phyloP scores from a whole-genome alignment of 2,113 vertebrate species.

The Spheniscus mendiculus region DNA sequence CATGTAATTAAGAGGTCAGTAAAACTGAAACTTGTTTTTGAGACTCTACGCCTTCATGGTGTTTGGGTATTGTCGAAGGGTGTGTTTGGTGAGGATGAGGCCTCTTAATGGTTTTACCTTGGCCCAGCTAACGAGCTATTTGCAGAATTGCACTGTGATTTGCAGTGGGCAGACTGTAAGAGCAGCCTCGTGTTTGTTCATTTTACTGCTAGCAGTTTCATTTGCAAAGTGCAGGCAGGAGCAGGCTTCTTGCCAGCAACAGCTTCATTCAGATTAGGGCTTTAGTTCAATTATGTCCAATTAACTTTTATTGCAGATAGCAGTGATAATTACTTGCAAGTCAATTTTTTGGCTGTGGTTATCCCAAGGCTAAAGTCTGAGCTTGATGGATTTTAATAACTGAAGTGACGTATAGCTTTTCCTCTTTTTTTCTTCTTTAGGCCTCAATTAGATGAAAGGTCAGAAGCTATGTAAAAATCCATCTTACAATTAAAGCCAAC shows the following conservation, averaged over 20 bases:
- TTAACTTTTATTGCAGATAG: slow-evolving; percentile 83
- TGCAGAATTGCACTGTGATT: slow-evolving; percentile 50
- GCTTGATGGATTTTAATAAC: slow-evolving; percentile 78
- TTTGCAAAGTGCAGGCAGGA: slow-evolving; percentile 70
- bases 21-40: slow-evolving; percentile 9
- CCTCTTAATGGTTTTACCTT: slow-evolving; percentile 51
- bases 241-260: slow-evolving; percentile 72
- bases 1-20: neutral
- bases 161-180: slow-evolving; percentile 41
- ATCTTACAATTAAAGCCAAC: slow-evolving; percentile 67
- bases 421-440: slow-evolving; percentile 47
- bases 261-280: slow-evolving; percentile 75
- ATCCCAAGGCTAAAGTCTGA: slow-evolving; percentile 74
- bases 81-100: slow-evolving; percentile 41
- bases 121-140: slow-evolving; percentile 42
- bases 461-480: slow-evolving; percentile 70
- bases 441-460: slow-evolving; percentile 68
- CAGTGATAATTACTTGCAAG: slow-evolving; percentile 78
- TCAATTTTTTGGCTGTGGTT: slow-evolving; percentile 76
- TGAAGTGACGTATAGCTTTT: slow-evolving; percentile 54
- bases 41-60: neutral
- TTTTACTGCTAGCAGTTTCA: slow-evolving; percentile 68
- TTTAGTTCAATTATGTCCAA: slow-evolving; percentile 81
- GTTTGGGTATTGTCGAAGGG: slow-evolving; percentile 4
- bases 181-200: slow-evolving; percentile 72